Base-by-base conservation (phyloP, 2,797 vertebrate genomes). In the Sebastes wilsoni region DNA sequence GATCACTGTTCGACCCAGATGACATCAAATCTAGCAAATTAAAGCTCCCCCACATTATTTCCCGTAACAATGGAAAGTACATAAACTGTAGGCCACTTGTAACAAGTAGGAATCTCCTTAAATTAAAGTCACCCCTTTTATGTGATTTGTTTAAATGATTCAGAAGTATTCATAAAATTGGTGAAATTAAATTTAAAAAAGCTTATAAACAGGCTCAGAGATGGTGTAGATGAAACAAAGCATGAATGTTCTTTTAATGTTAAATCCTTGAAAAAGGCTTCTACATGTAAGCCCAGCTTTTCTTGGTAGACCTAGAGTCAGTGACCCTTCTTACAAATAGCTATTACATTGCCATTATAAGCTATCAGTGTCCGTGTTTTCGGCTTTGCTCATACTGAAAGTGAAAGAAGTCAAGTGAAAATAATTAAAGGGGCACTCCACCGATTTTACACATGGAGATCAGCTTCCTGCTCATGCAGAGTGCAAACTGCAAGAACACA, bases 1-100 rank as follows among this genome's bases (percentile, higher is more conserved):
- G 69, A 77, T 76, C 72, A 59, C 32, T 76, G 68, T 75, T 82
- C 61, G 14, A 71, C 38, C 27, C 25, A 25, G 30, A 38, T 6
- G 1, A 36, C n/a, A 32, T 25, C 10, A 69, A 49, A 65, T 42
- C 2, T 34, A 7, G n/a, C 9, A 49, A 74, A 58, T 27, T 0
- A 75, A 66, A 79, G 13, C 2, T 8, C 11, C 18, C 3, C 2
- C 13, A 55, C 7, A 28, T 61, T 54, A 38, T 52, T 49, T 61
- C 66, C 22, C 52, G 42, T 34, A 65, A 20, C 30, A 32, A 14
- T 32, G 3, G 9, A 32, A 27, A 27, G 2, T 6, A 20, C 13
- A 25, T 16, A 59, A 59, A 69, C 27, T 67, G 10, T 46, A 30
- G 0, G 1, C 22, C 18, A 60, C 3, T 30, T 52, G 13, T 6